These are phyloP conservation scores for Autographa pulchrina DNA, from an alignment of 2,888 invertebrate species.

Conservation along the genomic window DNA sequence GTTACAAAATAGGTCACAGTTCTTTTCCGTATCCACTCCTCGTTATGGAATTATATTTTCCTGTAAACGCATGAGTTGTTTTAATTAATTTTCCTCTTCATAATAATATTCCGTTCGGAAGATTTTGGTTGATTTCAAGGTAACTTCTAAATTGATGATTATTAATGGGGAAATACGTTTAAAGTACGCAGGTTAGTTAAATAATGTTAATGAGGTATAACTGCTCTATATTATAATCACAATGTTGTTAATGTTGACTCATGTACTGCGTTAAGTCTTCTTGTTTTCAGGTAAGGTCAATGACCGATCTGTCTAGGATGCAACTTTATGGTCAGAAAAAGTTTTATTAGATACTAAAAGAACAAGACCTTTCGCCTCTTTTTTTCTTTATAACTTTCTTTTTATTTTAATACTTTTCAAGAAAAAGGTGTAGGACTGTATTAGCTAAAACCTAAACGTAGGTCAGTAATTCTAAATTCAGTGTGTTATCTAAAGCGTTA, in stretches of 20 bases:
- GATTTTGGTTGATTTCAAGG: conserved; percentile 20
- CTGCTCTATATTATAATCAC: background rate
- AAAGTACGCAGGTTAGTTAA: background rate
- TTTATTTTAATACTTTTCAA: too few relatives aligned
- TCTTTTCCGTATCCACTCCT: conserved; percentile 23
- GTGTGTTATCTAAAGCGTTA: background rate
- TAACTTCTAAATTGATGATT: background rate
- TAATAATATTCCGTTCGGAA: conserved; percentile 38
- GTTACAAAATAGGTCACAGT: conserved; percentile 15
- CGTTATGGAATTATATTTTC: conserved; percentile 23
- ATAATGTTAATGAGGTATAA: background rate
- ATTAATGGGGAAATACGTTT: background rate
- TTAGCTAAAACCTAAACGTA: too few relatives aligned
- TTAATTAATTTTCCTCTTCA: conserved; percentile 33
- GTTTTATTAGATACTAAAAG: too few relatives aligned
- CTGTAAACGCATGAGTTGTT: conserved; percentile 17
- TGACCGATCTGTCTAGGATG: too few relatives aligned
- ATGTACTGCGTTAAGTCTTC: background rate
- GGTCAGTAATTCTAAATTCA: background rate
- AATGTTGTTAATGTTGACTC: background rate
- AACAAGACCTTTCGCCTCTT: too few relatives aligned
- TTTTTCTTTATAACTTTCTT: too few relatives aligned
- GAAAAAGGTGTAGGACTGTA: too few relatives aligned
- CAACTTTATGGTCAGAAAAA: too few relatives aligned
- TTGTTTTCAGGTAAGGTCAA: too few relatives aligned